phyloP scores from a whole-genome alignment of 2,113 vertebrate genomes.

The Pseudorasbora parva region DNA sequence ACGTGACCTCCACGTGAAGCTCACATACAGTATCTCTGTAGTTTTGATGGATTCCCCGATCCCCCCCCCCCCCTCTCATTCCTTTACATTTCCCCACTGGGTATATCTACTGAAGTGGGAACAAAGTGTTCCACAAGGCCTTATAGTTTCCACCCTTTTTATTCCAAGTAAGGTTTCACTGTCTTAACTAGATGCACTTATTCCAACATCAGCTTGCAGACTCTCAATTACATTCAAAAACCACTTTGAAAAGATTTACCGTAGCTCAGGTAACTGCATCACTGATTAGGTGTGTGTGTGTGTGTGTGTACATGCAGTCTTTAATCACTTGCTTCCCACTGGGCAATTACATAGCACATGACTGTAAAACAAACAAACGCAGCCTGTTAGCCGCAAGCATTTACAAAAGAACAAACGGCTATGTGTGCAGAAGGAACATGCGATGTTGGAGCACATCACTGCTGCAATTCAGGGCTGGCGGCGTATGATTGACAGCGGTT shows the following conservation, averaged over 20 bases:
- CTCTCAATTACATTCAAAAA: not conserved
- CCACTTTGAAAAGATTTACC: not conserved
- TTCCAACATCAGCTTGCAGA: not conserved
- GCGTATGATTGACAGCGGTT: not conserved
- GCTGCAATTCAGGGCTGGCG: not conserved
- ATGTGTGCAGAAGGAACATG: not conserved
- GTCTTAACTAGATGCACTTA: not conserved
- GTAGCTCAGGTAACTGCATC: not conserved
- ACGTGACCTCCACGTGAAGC: not conserved
- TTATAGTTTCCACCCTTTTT: not conserved
- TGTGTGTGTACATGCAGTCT: not conserved
- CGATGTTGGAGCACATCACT: conserved; percentile 17
- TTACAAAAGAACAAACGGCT: conserved; percentile 10
- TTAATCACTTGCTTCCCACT: conserved; percentile 17
- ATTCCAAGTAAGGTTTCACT: not conserved
- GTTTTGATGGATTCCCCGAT: not conserved
- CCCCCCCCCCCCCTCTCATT: not conserved
- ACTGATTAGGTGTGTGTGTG: not conserved
- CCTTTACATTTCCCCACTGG: not conserved
- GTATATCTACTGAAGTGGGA: not conserved
- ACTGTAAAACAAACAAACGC: conserved; percentile 21
- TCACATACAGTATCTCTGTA: conserved; percentile 11
- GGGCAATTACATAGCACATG: not conserved
- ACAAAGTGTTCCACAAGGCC: not conserved
- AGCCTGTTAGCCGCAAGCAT: not conserved